Base-by-base conservation (phyloP, 2,113 vertebrate genomes). In the Lepus timidus region DNA sequence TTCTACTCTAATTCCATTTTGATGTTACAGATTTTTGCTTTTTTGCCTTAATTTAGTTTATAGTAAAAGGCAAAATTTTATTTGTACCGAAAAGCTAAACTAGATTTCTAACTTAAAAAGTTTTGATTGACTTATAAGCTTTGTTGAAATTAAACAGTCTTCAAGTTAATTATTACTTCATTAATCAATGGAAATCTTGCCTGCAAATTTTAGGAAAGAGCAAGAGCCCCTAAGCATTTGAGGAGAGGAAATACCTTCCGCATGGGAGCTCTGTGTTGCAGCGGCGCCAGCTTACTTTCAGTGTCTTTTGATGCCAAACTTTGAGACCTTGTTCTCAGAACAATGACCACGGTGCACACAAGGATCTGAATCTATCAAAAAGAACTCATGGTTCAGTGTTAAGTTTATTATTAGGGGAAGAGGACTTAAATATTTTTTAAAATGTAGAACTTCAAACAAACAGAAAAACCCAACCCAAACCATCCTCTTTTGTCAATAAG, bases 71-170 rank as follows among this genome's bases (percentile, higher is more conserved):
- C 27, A 55, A 81, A 62, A 19, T 87, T 94, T 94, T 88, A 74
- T 65, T 85, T 90, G 71, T 61, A 31, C 36, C 25, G 25, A 79
- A 90, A 78, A 85, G 13, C 58, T 90, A 73, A 81, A 83, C 23
- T 64, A 13, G 17, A 78, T 31, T 95, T 96, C 79, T 95, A 90
- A 86, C 36, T 93, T 90, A 14, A 6, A 44, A 64, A 81, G 33
- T 81, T 90, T 93, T 70, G 61, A 23, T 92, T 44, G 44, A 78
- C 31, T 87, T 73, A 44, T 10, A 71, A 55, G 8, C 68, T 94
- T 22, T 90, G 12, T 86, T 76, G 73, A 91, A 91, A 87, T 93
- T 86, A 9, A 31, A 65, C 68, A 82, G 51, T 81, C 25, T 85
- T 88, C 55, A 52, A 88, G 20, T 78, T 86, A 36, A 36, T 64